phyloP scores from a whole-genome alignment of 2,113 vertebrate species.

The Oryzias woworae region DNA sequence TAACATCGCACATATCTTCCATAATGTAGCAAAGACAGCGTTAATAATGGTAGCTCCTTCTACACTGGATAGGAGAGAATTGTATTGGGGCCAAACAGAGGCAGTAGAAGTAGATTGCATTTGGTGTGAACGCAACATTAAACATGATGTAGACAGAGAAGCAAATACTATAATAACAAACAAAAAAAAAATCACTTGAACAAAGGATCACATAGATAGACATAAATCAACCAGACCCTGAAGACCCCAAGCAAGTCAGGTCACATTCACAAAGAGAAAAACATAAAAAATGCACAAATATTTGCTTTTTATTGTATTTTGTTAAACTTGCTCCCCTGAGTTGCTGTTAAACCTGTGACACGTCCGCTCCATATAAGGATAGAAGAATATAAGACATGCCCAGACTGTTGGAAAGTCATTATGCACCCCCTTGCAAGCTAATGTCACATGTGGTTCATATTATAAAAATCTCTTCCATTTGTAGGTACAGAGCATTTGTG shows the following conservation, averaged over 20 bases:
- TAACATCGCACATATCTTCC: no score
- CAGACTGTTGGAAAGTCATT: slow-evolving; percentile 36
- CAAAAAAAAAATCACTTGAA: slow-evolving; percentile 33
- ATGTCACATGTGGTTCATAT: slow-evolving; percentile 55
- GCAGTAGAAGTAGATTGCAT: no score
- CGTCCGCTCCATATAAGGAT: slow-evolving; percentile 46
- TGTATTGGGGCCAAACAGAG: no score
- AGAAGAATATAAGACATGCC: slow-evolving; percentile 40
- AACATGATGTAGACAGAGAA: slow-evolving; percentile 14
- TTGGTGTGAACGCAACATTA: no score
- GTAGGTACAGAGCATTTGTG: slow-evolving; percentile 4
- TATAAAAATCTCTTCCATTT: slow-evolving; percentile 23
- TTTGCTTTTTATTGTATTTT: slow-evolving; percentile 47
- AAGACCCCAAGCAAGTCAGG: slow-evolving; percentile 52
- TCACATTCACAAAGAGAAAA: slow-evolving; percentile 4
- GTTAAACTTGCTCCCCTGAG: slow-evolving; percentile 39
- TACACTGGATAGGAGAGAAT: no score
- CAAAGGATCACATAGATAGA: slow-evolving; percentile 50
- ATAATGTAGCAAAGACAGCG: no score
- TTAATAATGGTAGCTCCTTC: no score
- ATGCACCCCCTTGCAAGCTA: slow-evolving; percentile 38
- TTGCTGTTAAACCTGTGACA: slow-evolving; percentile 59
- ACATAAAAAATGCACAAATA: slow-evolving; percentile 17
- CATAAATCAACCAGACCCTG: slow-evolving; percentile 52
- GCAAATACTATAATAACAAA: slow-evolving; percentile 30